Evolutionary conservation across 2,113 vertebrate species (phyloP).

Genomic region (Lontra canadensis): DNA sequence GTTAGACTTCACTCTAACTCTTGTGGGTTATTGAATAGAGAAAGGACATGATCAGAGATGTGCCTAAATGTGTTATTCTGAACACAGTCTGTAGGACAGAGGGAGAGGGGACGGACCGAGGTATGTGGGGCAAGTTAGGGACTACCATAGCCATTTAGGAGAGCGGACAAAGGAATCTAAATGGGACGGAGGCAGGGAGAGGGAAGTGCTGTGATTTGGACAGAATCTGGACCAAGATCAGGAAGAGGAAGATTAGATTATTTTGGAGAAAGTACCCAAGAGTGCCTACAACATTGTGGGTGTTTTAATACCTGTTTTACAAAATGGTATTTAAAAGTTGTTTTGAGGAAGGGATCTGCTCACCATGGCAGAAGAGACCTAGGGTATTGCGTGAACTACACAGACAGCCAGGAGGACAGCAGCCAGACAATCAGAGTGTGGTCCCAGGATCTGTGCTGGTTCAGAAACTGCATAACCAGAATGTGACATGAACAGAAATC

Average conservation of each 20-base stretch:
- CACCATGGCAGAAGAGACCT: no score
- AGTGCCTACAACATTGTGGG: background rate
- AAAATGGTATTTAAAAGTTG: background rate
- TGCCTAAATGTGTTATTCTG: background rate
- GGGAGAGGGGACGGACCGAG: background rate
- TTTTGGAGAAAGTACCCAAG: background rate
- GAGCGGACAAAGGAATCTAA: background rate
- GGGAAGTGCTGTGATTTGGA: background rate
- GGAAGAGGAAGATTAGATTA: background rate
- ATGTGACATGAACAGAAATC: background rate
- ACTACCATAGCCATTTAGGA: background rate
- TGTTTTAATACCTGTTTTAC: background rate
- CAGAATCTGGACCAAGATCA: background rate
- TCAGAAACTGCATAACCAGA: background rate
- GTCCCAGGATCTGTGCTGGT: rapidly evolving
- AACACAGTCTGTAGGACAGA: background rate
- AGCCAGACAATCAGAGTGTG: background rate
- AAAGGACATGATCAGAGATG: background rate
- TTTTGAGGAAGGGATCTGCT: background rate
- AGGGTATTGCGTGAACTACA: background rate
- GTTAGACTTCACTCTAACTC: background rate
- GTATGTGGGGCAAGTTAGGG: background rate
- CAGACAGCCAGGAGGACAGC: background rate
- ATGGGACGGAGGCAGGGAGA: background rate
- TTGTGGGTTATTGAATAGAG: background rate